Percentiles rank a stretch among this genome's conserved stretches.
These are phyloP conservation scores for Polydrusus cervinus DNA, from an alignment of 2,888 invertebrate genomes.

Conservation along the genomic window DNA sequence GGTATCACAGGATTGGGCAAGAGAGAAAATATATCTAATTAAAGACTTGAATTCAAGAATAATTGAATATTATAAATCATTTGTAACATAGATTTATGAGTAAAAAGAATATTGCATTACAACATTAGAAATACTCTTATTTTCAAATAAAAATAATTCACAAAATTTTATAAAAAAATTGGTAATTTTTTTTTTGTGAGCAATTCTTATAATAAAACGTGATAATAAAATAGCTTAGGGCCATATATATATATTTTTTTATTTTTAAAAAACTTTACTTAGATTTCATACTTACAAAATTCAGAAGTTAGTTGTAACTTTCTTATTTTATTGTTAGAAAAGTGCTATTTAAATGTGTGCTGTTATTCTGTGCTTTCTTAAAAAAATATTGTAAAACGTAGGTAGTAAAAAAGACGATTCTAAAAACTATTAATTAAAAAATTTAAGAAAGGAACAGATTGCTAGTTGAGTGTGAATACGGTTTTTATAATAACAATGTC, in stretches of 20 bases:
- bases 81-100: no score
- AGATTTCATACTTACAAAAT: background rate
- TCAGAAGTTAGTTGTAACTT: constrained; percentile 34
- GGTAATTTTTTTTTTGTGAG: no score
- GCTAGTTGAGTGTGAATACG: constrained; percentile 34
- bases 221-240: no score
- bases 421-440: constrained; percentile 37
- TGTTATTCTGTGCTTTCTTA: constrained; percentile 43
- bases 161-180: no score
- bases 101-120: no score
- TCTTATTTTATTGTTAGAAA: constrained; percentile 52
- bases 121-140: no score
- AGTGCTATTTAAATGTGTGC: constrained; percentile 40
- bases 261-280: background rate
- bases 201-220: no score
- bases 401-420: constrained; percentile 38
- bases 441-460: constrained; percentile 55
- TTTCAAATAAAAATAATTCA: no score
- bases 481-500: constrained; percentile 1
- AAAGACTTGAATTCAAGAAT: no score
- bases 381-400: constrained; percentile 37
- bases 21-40: no score
- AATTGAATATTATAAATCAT: no score
- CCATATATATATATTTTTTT: background rate
- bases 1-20: no score